Conservation (phyloP, 2,797 vertebrate species). For the Syncerus caffer region DNA sequence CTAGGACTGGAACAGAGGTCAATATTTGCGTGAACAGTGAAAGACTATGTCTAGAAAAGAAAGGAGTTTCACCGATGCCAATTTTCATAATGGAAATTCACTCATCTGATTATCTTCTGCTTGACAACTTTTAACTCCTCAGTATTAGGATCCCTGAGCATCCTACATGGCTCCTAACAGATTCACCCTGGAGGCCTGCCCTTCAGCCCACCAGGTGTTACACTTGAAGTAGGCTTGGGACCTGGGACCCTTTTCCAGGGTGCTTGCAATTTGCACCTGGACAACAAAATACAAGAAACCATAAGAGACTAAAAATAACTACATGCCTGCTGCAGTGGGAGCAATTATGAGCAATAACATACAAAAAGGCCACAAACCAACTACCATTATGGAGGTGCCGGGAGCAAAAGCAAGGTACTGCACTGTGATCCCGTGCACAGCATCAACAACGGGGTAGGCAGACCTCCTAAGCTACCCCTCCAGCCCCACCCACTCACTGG, state of each 20-base stretch:
- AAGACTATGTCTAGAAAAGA: background rate
- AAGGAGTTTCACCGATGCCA: background rate
- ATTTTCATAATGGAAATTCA: background rate
- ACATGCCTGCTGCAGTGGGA: background rate
- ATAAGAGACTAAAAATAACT: background rate
- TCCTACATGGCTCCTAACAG: background rate
- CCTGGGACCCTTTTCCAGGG: background rate
- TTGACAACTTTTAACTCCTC: background rate
- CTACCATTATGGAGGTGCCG: background rate
- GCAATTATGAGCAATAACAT: background rate
- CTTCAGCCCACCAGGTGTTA: background rate
- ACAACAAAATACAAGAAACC: background rate
- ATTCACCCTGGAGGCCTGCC: background rate
- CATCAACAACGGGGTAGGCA: background rate
- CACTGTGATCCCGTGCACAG: background rate
- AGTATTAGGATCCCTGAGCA: background rate
- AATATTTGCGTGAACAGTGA: background rate
- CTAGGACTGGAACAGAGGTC: background rate
- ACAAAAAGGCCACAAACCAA: background rate
- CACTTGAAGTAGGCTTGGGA: background rate
- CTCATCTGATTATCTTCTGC: background rate
- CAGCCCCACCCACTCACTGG: background rate
- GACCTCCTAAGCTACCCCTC: background rate
- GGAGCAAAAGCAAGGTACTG: background rate
- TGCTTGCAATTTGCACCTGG: background rate